Evolutionary conservation across 2,888 invertebrate genomes (phyloP).

Genomic region (Himalopsyche anomala): DNA sequence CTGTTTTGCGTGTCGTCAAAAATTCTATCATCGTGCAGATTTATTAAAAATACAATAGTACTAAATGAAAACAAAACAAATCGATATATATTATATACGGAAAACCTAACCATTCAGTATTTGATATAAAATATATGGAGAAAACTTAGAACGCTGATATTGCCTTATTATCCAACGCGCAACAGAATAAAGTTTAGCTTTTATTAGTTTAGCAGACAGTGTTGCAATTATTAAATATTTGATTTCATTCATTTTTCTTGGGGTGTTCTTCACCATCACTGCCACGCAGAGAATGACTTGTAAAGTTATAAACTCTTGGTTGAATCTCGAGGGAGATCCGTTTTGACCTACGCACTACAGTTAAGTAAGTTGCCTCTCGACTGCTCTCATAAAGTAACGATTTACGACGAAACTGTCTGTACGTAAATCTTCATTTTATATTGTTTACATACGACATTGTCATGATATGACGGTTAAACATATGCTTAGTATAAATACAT

Average conservation of each 20-base stretch:
- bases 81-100: too few species aligned
- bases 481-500: too few species aligned
- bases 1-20: too few species aligned
- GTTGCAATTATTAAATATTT: background rate
- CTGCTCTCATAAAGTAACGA: constrained; percentile 22
- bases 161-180: too few species aligned
- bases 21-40: too few species aligned
- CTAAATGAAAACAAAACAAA: too few species aligned
- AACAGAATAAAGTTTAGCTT: too few species aligned
- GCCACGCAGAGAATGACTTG: background rate
- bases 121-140: too few species aligned
- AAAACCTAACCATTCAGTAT: too few species aligned
- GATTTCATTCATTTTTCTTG: background rate
- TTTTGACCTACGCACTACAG: constrained; percentile 27
- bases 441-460: background rate
- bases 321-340: constrained; percentile 25
- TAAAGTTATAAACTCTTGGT: constrained; percentile 22
- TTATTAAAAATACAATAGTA: too few species aligned
- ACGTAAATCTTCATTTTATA: constrained; percentile 11
- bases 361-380: constrained; percentile 29
- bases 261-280: background rate
- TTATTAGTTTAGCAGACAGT: background rate
- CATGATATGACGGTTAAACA: background rate
- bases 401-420: background rate
- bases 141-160: too few species aligned